A percentile compares a stretch with the other conserved stretches of the same genome.
Evolutionary conservation across 2,113 vertebrate species (phyloP).

Genomic region (Ceyx melanurus): DNA sequence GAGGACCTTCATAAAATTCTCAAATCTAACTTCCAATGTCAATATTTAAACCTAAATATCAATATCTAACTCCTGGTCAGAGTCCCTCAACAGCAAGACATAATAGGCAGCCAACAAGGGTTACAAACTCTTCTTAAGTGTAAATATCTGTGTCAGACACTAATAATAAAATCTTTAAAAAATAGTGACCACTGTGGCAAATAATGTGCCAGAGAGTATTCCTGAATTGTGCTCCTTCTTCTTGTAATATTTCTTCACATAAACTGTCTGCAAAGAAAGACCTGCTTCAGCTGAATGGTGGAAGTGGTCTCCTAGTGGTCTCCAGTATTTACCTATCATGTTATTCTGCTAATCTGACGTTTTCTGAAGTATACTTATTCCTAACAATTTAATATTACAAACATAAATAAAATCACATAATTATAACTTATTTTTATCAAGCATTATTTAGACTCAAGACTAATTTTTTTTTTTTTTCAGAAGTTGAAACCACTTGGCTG

Average conservation of each 20-base stretch:
- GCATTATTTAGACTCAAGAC: neutral
- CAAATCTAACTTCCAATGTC: neutral
- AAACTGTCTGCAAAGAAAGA: neutral
- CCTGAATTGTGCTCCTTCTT: neutral
- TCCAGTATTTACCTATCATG: neutral
- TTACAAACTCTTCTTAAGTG: neutral
- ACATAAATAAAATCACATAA: neutral
- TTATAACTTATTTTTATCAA: neutral
- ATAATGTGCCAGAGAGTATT: neutral
- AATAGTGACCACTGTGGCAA: neutral
- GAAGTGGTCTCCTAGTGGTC: neutral
- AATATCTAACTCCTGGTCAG: neutral
- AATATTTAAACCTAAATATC: neutral
- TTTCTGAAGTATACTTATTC: neutral
- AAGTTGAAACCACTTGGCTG: neutral
- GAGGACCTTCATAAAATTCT: neutral
- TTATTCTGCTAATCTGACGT: neutral
- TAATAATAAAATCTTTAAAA: neutral
- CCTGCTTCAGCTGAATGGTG: accelerated
- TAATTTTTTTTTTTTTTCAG: neutral
- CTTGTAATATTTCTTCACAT: neutral
- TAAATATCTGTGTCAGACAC: neutral
- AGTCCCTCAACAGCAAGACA: neutral
- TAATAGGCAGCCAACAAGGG: neutral
- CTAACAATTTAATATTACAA: neutral